Base-by-base conservation (phyloP, 2,888 invertebrate species). In the Ptychoptera albimana region DNA sequence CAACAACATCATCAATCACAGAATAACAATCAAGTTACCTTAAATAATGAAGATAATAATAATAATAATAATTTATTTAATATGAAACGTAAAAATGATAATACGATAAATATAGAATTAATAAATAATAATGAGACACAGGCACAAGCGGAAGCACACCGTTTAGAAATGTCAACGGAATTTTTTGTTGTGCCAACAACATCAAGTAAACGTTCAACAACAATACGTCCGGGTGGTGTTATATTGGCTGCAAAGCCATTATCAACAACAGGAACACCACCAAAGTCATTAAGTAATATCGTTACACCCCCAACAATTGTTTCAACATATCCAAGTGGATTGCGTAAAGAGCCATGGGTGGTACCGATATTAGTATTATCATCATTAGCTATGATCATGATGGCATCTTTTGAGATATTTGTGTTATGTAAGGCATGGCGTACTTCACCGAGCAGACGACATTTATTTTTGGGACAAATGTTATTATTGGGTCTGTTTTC, bases 321-420 rank as follows among this genome's bases (percentile, higher is more conserved):
- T 49, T 58, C 60, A 43, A 57, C 60, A 53, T 46, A 52, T 54
- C 35, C 57, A 53, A 53, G 66, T 52, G 65, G 73, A 43, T 63
- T 81, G 41, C 71, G 85, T 44, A 71, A 78, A 51, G 87, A 89
- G 60, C 75, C 84, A 14, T 93, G 94, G 94, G 89, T 91, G 34
- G 77, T 91, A 51, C 91, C 92, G 2, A 75, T 93, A 43, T 73
- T 92, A 46, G 82, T 87, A 13, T 72, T 91, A 48, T 82, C 89
- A 45, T 80, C 83, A 34, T 73, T 86, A 30, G 82, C 86, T 51
- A 85, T 93, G 78, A 68, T 84, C 14, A 74, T 84, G 54, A 86
- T 93, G 61, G 76, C 82, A 45, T 79, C 82, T 38, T 92, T 93
- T 60, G 93, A 93, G 67, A 77, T 81, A 48, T 92, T 88, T 61